Evolutionary conservation across 2,888 invertebrate genomes (phyloP).

Genomic region (Leptothorax acervorum): DNA sequence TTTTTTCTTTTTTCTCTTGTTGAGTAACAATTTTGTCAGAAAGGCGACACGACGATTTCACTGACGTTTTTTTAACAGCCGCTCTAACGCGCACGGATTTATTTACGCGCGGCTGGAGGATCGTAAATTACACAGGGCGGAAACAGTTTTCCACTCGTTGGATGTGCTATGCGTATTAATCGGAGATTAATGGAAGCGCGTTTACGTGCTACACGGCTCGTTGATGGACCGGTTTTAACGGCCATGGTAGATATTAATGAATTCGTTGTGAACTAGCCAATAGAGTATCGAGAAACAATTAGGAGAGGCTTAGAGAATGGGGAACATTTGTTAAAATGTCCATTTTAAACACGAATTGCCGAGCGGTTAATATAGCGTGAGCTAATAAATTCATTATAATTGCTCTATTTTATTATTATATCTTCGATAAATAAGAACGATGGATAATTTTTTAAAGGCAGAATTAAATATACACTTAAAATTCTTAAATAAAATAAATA

Average conservation of each 20-base stretch:
- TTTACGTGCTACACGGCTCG: neutral
- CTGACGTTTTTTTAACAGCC: constrained; percentile 6
- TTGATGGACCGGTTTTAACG: constrained; percentile 1
- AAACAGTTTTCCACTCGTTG: constrained; percentile 34
- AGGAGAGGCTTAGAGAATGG: neutral
- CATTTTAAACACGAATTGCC: neutral
- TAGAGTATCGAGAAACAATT: constrained; percentile 24
- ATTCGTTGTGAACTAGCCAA: neutral
- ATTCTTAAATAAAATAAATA: too few relatives aligned
- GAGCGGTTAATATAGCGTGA: neutral
- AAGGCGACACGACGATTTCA: neutral
- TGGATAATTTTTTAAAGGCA: neutral
- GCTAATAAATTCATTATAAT: neutral
- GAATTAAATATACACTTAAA: too few relatives aligned
- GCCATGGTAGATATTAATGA: neutral
- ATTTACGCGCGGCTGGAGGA: neutral
- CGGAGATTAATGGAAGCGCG: constrained; percentile 33
- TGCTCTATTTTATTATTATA: neutral
- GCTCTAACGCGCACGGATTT: neutral
- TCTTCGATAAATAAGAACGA: neutral
- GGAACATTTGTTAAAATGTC: neutral
- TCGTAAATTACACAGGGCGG: constrained; percentile 28
- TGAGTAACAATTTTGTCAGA: neutral
- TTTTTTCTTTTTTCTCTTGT: neutral
- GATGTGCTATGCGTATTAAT: constrained; percentile 28